Evolutionary conservation across 2,113 vertebrate genomes (phyloP).

Genomic region (Entosphenus tridentatus): DNA sequence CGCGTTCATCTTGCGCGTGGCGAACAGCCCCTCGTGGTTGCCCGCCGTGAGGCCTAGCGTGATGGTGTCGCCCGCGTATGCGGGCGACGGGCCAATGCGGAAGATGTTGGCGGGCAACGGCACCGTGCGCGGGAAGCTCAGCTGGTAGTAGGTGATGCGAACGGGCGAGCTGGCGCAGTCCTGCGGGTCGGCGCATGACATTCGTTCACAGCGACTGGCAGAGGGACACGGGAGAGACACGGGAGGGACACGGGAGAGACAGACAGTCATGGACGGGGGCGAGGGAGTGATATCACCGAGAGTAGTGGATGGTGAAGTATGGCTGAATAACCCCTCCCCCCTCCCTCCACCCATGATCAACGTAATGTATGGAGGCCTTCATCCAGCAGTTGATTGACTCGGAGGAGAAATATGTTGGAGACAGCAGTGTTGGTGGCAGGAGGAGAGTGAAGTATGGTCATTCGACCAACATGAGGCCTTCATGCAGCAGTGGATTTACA

Average conservation of each 20-base stretch:
- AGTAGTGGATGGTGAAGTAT: too few relatives aligned
- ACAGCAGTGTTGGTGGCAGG: too few relatives aligned
- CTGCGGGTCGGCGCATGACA: background rate
- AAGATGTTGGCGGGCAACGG: conserved; percentile 8
- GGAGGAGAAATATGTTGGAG: too few relatives aligned
- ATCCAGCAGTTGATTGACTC: too few relatives aligned
- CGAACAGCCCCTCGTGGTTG: conserved; percentile 3
- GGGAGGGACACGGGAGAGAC: background rate
- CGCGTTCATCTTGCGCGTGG: background rate
- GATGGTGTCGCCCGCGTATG: conserved; percentile 6
- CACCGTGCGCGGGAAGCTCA: conserved; percentile 7
- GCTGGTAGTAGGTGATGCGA: conserved; percentile 9
- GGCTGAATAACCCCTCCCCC: too few relatives aligned
- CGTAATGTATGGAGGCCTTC: too few relatives aligned
- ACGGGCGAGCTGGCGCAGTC: conserved; percentile 6
- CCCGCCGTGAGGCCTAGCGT: conserved; percentile 1
- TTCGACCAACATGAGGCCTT: too few relatives aligned
- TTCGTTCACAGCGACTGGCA: conserved; percentile 7
- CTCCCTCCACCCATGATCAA: too few relatives aligned
- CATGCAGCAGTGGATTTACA: too few relatives aligned
- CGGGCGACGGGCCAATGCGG: conserved; percentile 8
- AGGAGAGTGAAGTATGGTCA: too few relatives aligned
- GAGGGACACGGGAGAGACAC: background rate
- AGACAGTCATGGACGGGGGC: background rate
- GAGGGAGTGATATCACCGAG: too few relatives aligned